Conservation (phyloP, 2,113 vertebrate genomes). For the Clarias macrocephalus region DNA sequence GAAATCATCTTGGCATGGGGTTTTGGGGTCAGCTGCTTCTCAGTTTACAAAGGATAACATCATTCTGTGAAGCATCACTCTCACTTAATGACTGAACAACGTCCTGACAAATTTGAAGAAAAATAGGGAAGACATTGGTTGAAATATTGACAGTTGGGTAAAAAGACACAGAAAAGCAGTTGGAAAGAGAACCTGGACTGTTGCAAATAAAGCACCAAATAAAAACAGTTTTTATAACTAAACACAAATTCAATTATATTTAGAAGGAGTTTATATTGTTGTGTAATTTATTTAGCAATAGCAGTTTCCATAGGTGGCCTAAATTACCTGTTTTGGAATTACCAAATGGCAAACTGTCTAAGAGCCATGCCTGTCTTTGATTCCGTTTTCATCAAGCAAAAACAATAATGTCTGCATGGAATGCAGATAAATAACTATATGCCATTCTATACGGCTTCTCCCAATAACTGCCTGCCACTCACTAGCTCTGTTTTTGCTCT, state of each 20-base stretch:
- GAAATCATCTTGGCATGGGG: slow-evolving; percentile 2
- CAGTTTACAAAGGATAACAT: neutral
- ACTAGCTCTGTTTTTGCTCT: slow-evolving; percentile 26
- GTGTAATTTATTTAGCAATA: slow-evolving; percentile 22
- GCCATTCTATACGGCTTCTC: slow-evolving; percentile 13
- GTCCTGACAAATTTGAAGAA: neutral
- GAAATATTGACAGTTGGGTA: neutral
- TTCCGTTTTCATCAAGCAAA: slow-evolving; percentile 21
- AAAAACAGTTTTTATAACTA: neutral
- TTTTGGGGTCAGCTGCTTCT: slow-evolving; percentile 1
- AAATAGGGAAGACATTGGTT: slow-evolving; percentile 7
- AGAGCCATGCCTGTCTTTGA: neutral
- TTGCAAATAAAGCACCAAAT: slow-evolving; percentile 18
- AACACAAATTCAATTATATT: neutral
- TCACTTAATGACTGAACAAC: neutral
- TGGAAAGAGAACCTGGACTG: slow-evolving; percentile 18
- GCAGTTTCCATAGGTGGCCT: slow-evolving; percentile 31
- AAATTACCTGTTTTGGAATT: slow-evolving; percentile 26
- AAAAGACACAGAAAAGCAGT: neutral
- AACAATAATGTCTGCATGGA: neutral
- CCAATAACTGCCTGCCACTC: neutral
- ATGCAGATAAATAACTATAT: slow-evolving; percentile 22
- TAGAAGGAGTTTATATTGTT: slow-evolving; percentile 34
- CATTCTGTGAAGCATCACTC: neutral
- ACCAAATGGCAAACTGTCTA: slow-evolving; percentile 25